Conservation (phyloP, 2,797 vertebrate genomes). For the Setipinna tenuifilis region DNA sequence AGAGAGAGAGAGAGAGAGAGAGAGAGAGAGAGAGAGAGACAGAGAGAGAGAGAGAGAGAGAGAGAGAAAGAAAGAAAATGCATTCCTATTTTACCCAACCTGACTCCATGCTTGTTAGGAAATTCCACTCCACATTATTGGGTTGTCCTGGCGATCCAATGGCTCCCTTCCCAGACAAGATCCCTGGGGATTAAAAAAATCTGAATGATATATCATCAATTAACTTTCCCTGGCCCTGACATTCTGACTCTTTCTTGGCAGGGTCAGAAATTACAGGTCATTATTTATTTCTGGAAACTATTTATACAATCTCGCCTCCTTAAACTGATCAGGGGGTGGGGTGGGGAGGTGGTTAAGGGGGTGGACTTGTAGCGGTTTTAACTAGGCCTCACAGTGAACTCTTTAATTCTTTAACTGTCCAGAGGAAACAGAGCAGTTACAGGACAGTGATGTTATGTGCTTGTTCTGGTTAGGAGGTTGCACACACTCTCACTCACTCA, state of each 20-base stretch:
- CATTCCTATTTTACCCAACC: conserved; percentile 58
- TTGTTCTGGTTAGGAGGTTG: conserved; percentile 28
- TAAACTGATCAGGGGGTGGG: conserved; percentile 19
- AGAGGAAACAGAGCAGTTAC: conserved; percentile 30
- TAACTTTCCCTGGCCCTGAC: conserved; percentile 61
- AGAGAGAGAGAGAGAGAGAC: conserved; percentile 49
- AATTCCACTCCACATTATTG: conserved; percentile 74
- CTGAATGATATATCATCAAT: conserved; percentile 68
- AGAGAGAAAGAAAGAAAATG: conserved; percentile 43
- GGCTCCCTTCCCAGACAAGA: conserved; percentile 73
- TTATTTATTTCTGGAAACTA: conserved; percentile 28
- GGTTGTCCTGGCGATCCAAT: conserved; percentile 71
- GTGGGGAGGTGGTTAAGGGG: background rate
- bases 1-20: conserved; percentile 30
- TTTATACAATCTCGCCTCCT: conserved; percentile 34
- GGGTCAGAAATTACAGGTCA: conserved; percentile 56
- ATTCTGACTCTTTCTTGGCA: conserved; percentile 53
- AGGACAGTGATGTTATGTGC: conserved; percentile 36
- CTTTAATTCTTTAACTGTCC: conserved; percentile 20
- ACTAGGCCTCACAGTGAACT: conserved; percentile 39
- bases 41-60: conserved; percentile 45
- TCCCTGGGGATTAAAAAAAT: conserved; percentile 63
- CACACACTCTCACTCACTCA: background rate
- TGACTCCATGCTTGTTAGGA: conserved; percentile 69
- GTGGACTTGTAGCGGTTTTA: conserved; percentile 36